phyloP scores from a whole-genome alignment of 2,797 vertebrate species.

The Ibycter americanus region DNA sequence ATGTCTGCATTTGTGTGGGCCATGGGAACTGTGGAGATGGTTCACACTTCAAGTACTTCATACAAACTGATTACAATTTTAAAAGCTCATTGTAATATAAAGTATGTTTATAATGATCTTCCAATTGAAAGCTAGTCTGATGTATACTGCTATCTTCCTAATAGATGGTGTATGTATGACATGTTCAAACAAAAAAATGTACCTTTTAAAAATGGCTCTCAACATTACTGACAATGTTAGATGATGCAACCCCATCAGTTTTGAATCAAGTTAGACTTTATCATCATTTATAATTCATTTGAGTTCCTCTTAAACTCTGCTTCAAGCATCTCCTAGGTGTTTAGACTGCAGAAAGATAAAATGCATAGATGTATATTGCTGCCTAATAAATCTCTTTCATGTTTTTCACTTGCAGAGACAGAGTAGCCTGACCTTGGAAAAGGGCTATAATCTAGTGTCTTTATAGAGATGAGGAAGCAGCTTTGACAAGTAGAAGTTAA shows the following conservation, averaged over 20 bases:
- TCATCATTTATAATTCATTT: slow-evolving; percentile 73
- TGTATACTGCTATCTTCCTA: not conserved
- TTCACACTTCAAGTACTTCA: not conserved
- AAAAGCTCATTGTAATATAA: not conserved
- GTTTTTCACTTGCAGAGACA: slow-evolving; percentile 40
- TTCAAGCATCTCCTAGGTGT: slow-evolving; percentile 61
- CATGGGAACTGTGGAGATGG: not conserved
- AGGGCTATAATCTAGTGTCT: slow-evolving; percentile 65
- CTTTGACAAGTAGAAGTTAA: slow-evolving; percentile 72
- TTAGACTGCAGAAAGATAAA: slow-evolving; percentile 62
- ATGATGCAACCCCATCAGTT: slow-evolving; percentile 30
- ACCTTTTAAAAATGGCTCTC: not conserved
- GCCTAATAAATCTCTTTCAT: slow-evolving; percentile 70
- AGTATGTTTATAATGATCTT: not conserved
- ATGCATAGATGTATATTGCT: slow-evolving; percentile 10
- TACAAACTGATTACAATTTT: not conserved
- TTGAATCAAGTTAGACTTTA: slow-evolving; percentile 55
- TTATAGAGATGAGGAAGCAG: slow-evolving; percentile 67
- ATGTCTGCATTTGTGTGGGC: not conserved
- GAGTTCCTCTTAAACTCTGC: slow-evolving; percentile 44
- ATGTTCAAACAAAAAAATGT: not conserved
- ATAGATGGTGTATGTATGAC: not conserved
- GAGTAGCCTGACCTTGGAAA: slow-evolving; percentile 77
- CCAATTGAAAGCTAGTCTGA: not conserved
- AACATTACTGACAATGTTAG: not conserved